Evolutionary conservation across 2,797 vertebrate species (phyloP), one percentile per base, ranked within the genome.

Genomic region (Remorina albescens): DNA sequence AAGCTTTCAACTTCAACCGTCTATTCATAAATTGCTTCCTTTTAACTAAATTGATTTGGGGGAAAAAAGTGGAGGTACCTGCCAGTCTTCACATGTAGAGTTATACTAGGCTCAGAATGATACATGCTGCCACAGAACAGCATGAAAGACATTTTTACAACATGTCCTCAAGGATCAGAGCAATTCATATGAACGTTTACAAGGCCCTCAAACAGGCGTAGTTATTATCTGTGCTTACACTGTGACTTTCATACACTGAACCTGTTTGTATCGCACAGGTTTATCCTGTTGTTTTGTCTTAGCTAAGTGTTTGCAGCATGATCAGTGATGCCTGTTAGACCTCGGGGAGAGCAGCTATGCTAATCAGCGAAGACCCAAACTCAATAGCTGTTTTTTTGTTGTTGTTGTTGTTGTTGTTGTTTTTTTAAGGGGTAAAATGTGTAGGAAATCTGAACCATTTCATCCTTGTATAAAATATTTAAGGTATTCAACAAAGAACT

Each of bases 251-350:
- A n/a, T n/a, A n/a, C n/a, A 71, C 23, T 36, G 70, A 15, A 68
- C 28, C 71, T 77, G 76, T 47, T 78, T 67, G 61, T 51, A 47
- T 25, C 21, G 44, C 62, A 26, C 71, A 49, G 66, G 50, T 71
- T 82, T 63, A 51, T 78, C 76, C 55, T 16, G 8, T 80, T 76
- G 72, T 79, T 82, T 80, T 58, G 51, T 72, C 73, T 69, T 8
- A 3, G 37, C 21, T 36, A 62, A 85, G 76, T 76, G 76, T 80
- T 78, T 53, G 62, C 72, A 55, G 60, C 8, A 1, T 44, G 71
- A 88, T 89, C 79, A 83, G 82, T 82, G 72, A 56, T 68, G 61
- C 66, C 74, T 59, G 65, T 71, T 13, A 32, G 71, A 72, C 77
- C 82, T 79, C 41, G 0, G 61, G 53, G 71, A 74, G 1, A 42